These are phyloP conservation scores for Hydroisotoma schaefferi DNA, from an alignment of 2,888 invertebrate genomes.

Conservation along the genomic window DNA sequence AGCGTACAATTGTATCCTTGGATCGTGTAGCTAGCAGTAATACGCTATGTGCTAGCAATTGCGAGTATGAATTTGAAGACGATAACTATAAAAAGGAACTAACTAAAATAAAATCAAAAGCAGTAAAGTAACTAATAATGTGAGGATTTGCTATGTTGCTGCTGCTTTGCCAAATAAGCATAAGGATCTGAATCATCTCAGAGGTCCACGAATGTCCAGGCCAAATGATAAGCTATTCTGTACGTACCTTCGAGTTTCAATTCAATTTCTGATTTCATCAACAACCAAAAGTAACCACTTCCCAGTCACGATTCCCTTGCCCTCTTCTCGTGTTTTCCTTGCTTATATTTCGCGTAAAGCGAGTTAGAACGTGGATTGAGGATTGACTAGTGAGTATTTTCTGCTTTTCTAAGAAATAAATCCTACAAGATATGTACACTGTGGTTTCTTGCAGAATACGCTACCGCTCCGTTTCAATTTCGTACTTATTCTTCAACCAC, in stretches of 20 bases:
- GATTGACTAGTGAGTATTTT: neutral
- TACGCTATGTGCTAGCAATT: too few relatives aligned
- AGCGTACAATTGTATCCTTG: too few relatives aligned
- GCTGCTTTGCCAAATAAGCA: too few relatives aligned
- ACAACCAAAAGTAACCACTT: neutral
- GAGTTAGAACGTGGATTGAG: neutral
- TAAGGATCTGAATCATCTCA: too few relatives aligned
- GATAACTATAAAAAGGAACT: too few relatives aligned
- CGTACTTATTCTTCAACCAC: neutral
- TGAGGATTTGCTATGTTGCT: too few relatives aligned
- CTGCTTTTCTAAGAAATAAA: slow-evolving; percentile 1
- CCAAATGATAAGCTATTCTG: slow-evolving; percentile 5
- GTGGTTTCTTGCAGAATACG: neutral
- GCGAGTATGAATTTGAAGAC: too few relatives aligned
- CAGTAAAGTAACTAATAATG: too few relatives aligned
- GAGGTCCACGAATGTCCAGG: slow-evolving; percentile 4
- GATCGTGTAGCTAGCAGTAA: too few relatives aligned
- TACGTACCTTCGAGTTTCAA: slow-evolving; percentile 6
- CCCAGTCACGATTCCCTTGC: slow-evolving; percentile 8
- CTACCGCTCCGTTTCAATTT: slow-evolving; percentile 1
- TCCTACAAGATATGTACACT: neutral
- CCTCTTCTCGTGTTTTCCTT: neutral
- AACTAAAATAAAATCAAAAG: too few relatives aligned
- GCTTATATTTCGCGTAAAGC: neutral
- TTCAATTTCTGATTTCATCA: slow-evolving; percentile 23